phyloP scores from a whole-genome alignment of 2,797 vertebrate species.

The Mycteria americana region DNA sequence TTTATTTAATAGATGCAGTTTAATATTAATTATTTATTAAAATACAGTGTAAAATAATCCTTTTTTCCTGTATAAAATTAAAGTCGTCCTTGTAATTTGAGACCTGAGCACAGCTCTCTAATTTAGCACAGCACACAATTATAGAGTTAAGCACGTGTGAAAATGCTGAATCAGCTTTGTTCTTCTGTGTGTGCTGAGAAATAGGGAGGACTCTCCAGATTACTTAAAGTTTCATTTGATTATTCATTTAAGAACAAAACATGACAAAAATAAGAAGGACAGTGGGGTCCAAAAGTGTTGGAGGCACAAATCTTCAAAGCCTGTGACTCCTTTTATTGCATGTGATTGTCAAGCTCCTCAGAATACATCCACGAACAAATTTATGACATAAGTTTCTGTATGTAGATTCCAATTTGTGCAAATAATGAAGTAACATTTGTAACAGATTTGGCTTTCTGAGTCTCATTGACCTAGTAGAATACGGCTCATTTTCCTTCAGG shows the following conservation, averaged over 20 bases:
- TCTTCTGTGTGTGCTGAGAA: background rate
- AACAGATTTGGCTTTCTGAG: conserved; percentile 2
- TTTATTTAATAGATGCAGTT: conserved; percentile 61
- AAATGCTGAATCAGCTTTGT: conserved; percentile 53
- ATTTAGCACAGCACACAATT: conserved; percentile 41
- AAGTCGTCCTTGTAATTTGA: conserved; percentile 49
- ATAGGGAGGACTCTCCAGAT: background rate
- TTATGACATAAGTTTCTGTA: background rate
- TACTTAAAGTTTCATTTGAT: conserved; percentile 5
- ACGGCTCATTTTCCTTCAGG: conserved; percentile 3
- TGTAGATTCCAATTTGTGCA: background rate
- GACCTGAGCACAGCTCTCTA: conserved; percentile 44
- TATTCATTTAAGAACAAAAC: background rate
- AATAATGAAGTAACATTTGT: background rate
- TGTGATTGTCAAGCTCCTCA: background rate
- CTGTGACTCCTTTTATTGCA: background rate
- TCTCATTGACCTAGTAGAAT: background rate
- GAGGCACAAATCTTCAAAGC: background rate
- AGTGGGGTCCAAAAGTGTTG: background rate
- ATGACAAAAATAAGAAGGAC: background rate
- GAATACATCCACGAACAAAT: background rate
- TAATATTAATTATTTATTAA: conserved; percentile 68
- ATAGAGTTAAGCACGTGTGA: conserved; percentile 37
- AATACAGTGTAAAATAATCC: conserved; percentile 53
- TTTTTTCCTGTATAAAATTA: conserved; percentile 29